Conservation (phyloP, 2,797 vertebrate species). For the Poeciliopsis turneri region DNA sequence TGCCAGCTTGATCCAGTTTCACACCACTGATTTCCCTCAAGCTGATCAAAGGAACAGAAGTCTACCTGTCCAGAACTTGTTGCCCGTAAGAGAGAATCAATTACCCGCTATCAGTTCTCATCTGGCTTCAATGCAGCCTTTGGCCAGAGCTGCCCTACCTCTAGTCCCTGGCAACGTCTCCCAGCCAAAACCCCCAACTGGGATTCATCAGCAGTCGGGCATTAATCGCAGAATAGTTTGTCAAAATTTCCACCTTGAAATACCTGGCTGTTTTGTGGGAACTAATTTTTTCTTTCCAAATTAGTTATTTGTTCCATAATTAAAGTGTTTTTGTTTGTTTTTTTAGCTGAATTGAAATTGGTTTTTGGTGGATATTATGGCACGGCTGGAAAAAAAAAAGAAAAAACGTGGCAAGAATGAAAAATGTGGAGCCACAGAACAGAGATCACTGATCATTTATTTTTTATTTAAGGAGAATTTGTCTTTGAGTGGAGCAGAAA, state of each 20-base stretch:
- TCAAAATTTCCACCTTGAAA: conserved; percentile 22
- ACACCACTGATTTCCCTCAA: conserved; percentile 48
- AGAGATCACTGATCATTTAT: conserved; percentile 17
- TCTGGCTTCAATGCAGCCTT: conserved; percentile 45
- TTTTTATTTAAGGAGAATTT: conserved; percentile 8
- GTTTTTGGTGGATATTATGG: conserved; percentile 32
- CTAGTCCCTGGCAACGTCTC: conserved; percentile 22
- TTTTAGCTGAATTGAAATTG: conserved; percentile 36
- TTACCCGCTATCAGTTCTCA: conserved; percentile 65
- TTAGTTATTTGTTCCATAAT: conserved; percentile 25
- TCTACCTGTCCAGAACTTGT: conserved; percentile 56
- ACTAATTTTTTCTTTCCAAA: conserved; percentile 27
- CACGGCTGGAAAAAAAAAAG: background rate
- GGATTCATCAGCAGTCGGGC: conserved; percentile 27
- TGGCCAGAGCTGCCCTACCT: conserved; percentile 32
- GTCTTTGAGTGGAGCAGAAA: conserved; percentile 17
- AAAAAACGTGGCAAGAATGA: conserved; percentile 25
- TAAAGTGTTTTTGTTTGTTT: conserved; percentile 5
- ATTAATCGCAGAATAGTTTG: conserved; percentile 47
- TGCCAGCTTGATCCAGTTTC: conserved; percentile 61
- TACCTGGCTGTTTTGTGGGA: conserved; percentile 18
- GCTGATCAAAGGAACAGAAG: conserved; percentile 61
- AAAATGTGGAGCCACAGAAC: conserved; percentile 10
- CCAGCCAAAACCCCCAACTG: conserved; percentile 13
- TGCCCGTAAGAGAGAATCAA: conserved; percentile 66